Conservation (phyloP, 1,140 invertebrate species). For the Zaprionus vittiger region DNA sequence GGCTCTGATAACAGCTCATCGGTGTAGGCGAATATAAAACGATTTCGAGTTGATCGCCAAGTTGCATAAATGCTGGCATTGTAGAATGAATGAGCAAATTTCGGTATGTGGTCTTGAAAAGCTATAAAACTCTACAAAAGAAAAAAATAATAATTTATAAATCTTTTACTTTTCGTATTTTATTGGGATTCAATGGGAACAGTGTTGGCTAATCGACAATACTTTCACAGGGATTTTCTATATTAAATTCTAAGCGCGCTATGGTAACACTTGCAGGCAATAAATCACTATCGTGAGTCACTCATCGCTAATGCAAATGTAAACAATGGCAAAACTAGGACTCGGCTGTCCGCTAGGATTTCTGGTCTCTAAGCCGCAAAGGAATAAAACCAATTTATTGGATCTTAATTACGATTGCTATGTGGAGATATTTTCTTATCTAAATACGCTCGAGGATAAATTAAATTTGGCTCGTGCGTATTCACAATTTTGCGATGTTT, state of each 20-base stretch:
- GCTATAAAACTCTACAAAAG: slow-evolving; percentile 58
- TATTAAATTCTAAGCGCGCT: background rate
- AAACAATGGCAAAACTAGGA: slow-evolving; percentile 56
- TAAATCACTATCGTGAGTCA: slow-evolving; percentile 9
- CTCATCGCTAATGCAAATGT: background rate
- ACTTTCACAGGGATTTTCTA: background rate
- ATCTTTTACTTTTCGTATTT: background rate
- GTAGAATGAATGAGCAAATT: slow-evolving; percentile 62
- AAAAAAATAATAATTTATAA: background rate
- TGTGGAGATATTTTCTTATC: slow-evolving; percentile 55
- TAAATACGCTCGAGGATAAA: slow-evolving; percentile 56
- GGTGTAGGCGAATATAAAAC: slow-evolving; percentile 70
- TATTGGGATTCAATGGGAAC: background rate
- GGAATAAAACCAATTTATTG: slow-evolving; percentile 37
- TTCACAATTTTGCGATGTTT: slow-evolving; percentile 38
- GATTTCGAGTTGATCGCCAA: slow-evolving; percentile 67
- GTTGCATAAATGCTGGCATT: slow-evolving; percentile 67
- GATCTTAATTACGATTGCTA: slow-evolving; percentile 69
- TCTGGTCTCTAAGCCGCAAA: slow-evolving; percentile 42
- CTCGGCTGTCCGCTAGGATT: slow-evolving; percentile 58
- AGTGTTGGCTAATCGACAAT: slow-evolving; percentile 8
- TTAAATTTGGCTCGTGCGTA: slow-evolving; percentile 60
- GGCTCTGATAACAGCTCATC: slow-evolving; percentile 36
- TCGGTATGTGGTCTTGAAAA: slow-evolving; percentile 69
- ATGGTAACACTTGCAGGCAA: slow-evolving; percentile 15